Evolutionary conservation across 2,888 invertebrate genomes (phyloP).

Genomic region (Eubasilissa splendida): DNA sequence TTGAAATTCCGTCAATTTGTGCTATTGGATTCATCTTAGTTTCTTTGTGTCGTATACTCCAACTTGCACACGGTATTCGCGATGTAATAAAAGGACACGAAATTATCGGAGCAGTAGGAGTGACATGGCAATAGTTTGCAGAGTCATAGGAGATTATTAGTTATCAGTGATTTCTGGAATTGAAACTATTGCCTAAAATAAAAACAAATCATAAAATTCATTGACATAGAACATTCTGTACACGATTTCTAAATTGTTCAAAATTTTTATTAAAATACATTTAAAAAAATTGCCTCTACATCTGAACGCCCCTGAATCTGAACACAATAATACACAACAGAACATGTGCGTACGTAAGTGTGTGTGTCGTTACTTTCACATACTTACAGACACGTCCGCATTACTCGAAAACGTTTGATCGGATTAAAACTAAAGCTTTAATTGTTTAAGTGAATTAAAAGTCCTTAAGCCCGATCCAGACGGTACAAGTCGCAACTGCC

Average conservation of each 20-base stretch:
- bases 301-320: slow-evolving; percentile 39
- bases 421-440: slow-evolving; percentile 59
- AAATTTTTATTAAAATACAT: neutral
- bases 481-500: neutral
- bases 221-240: too few relatives aligned
- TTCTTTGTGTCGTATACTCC: too few relatives aligned
- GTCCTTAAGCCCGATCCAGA: slow-evolving; percentile 48
- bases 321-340: slow-evolving; percentile 25
- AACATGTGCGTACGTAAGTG: neutral
- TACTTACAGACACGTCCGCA: slow-evolving; percentile 41
- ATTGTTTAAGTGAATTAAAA: slow-evolving; percentile 60
- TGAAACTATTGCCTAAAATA: too few relatives aligned
- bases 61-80: too few relatives aligned
- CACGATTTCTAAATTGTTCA: neutral
- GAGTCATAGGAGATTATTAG: too few relatives aligned
- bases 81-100: too few relatives aligned
- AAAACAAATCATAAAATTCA: too few relatives aligned
- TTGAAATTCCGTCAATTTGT: too few relatives aligned
- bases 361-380: neutral
- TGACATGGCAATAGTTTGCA: too few relatives aligned
- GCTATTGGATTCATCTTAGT: too few relatives aligned
- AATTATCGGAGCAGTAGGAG: too few relatives aligned
- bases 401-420: slow-evolving; percentile 58
- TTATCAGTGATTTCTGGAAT: too few relatives aligned
- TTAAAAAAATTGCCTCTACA: slow-evolving; percentile 9